Base-by-base conservation (phyloP, 2,113 vertebrate genomes). In the Tricholaema leucomelas region DNA sequence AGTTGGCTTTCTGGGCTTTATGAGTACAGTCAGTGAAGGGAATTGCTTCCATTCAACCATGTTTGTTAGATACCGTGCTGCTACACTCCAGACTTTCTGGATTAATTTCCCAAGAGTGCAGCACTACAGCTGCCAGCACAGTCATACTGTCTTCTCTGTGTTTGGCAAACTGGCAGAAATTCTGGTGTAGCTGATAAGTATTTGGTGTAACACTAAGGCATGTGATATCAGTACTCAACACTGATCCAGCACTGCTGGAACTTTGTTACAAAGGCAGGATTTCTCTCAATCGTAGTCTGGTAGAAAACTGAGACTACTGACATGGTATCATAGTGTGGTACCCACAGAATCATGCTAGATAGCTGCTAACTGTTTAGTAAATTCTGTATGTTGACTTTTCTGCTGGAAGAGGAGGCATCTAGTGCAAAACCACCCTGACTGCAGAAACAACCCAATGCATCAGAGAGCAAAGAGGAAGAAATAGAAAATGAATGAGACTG, bases 1-100 rank as follows among this genome's bases (percentile, higher is more conserved):
- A 18, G 16, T 44, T 44, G 42, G 42, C 42, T 44, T 44, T 44
- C 42, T 44, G 15, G 42, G 42, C 42, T 44, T 44, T 44, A 9
- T 2, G 6, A 70, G 12, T n/a, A 12, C 33, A 52, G 30, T 38
- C 59, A 65, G 19, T 61, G 63, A 76, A 91, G 50, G 25, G 25
- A 72, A 25, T 33, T 46, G 31, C 36, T 85, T 10, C 31, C 1
- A 2, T 70, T 46, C 1, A 0, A 23, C 46, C 0, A 0, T 66
- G 15, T 73, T 60, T 72, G 21, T 70, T 83, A 36, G 20, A 40
- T 79, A 18, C 23, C 55, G 59, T 79, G 21, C 64, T 63, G 11
- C 8, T 14, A 15, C 31, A 58, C 14, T 74, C 27, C 64, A 63
- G 56, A 50, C 31, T 75, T 91, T 42, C 18, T 63, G 73, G 50